Percentiles rank a stretch among this genome's conserved stretches.
These are phyloP conservation scores for Alca torda DNA, from an alignment of 2,797 vertebrate genomes.

Conservation along the genomic window DNA sequence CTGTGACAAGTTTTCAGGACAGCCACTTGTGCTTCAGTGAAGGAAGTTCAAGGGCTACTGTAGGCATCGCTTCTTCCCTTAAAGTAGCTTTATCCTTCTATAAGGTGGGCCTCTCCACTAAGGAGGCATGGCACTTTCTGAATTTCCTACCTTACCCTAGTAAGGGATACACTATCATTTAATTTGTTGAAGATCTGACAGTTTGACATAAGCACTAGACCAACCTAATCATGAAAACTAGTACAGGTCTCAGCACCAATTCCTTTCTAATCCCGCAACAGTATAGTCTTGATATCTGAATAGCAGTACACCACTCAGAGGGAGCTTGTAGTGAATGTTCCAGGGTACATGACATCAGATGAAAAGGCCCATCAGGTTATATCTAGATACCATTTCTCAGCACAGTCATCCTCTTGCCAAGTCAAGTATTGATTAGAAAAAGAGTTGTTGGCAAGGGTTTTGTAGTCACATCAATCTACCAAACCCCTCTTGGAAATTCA, in stretches of 20 bases:
- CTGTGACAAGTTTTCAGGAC: background rate
- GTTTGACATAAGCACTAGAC: background rate
- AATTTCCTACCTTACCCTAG: background rate
- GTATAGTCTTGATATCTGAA: background rate
- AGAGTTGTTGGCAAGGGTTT: background rate
- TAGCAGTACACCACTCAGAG: background rate
- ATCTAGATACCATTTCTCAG: background rate
- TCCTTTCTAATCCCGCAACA: background rate
- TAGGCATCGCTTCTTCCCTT: background rate
- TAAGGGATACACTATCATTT: background rate
- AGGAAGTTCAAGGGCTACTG: background rate
- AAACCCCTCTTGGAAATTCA: background rate
- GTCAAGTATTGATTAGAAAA: background rate
- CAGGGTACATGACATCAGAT: background rate
- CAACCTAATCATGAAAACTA: background rate
- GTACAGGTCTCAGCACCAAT: background rate
- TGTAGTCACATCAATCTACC: background rate
- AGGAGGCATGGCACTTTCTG: background rate
- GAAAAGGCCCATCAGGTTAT: background rate
- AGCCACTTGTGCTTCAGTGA: background rate
- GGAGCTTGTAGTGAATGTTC: background rate
- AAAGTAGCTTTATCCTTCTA: background rate
- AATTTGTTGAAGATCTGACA: background rate
- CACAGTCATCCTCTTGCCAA: background rate
- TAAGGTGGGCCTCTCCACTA: background rate